Evolutionary conservation across 2,797 vertebrate species (phyloP).

Genomic region (Peromyscus aztecus): DNA sequence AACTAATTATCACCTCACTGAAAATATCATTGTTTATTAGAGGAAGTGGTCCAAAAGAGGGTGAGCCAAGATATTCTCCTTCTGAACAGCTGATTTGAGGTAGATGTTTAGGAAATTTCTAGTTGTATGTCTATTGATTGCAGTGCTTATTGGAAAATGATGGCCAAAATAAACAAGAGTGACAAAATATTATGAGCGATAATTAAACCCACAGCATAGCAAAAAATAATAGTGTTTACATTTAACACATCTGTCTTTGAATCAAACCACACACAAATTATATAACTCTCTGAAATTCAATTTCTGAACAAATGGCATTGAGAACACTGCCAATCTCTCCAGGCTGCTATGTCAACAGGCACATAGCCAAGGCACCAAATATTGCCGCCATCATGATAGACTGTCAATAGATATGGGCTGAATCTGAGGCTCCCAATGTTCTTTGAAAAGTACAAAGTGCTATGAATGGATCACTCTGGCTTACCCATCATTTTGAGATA

Average conservation of each 20-base stretch:
- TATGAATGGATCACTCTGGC: neutral
- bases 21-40: conserved; percentile 40
- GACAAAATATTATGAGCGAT: neutral
- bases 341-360: neutral
- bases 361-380: neutral
- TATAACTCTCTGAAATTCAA: conserved; percentile 14
- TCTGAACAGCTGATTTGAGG: neutral
- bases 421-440: neutral
- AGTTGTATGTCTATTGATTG: neutral
- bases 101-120: neutral
- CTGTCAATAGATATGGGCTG: neutral
- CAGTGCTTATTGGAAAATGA: neutral
- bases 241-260: neutral
- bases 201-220: neutral
- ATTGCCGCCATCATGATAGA: neutral
- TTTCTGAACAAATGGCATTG: conserved; percentile 28
- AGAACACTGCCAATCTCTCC: neutral
- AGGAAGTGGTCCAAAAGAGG: neutral
- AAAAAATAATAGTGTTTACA: neutral
- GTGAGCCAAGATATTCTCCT: neutral
- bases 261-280: neutral
- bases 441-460: neutral
- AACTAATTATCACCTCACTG: conserved; percentile 15
- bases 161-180: neutral
- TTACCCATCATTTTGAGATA: neutral